Conservation (phyloP, 2,113 vertebrate species). For the Circaetus cinerascens region DNA sequence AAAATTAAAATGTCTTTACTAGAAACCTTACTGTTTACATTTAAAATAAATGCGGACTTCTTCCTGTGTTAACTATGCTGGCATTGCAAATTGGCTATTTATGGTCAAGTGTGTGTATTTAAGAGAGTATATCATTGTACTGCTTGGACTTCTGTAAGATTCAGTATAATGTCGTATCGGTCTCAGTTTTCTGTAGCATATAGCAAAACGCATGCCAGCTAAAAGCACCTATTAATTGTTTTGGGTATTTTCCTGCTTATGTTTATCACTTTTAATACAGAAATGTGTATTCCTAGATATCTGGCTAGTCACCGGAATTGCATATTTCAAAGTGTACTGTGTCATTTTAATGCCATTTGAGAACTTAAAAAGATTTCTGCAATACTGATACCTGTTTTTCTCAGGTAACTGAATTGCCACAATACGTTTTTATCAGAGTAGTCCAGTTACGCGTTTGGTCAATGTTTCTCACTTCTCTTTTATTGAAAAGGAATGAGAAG, state of each 20-base stretch:
- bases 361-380: not conserved
- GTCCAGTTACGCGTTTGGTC: not conserved
- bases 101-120: not conserved
- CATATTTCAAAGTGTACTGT: not conserved
- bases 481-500: not conserved
- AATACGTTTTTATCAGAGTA: not conserved
- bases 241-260: not conserved
- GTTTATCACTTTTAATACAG: not conserved
- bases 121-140: not conserved
- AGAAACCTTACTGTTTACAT: not conserved
- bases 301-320: not conserved
- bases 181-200: not conserved
- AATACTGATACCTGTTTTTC: not conserved
- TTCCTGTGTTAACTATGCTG: not conserved
- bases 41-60: not conserved
- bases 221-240: not conserved
- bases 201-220: not conserved
- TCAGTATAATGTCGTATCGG: not conserved
- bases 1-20: not conserved
- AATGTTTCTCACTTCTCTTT: not conserved
- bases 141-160: not conserved
- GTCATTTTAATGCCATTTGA: not conserved
- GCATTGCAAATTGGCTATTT: not conserved
- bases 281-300: not conserved
- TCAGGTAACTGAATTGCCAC: conserved; percentile 3